These are phyloP conservation scores for Orthosia gothica DNA, from an alignment of 2,888 invertebrate species.

Conservation along the genomic window DNA sequence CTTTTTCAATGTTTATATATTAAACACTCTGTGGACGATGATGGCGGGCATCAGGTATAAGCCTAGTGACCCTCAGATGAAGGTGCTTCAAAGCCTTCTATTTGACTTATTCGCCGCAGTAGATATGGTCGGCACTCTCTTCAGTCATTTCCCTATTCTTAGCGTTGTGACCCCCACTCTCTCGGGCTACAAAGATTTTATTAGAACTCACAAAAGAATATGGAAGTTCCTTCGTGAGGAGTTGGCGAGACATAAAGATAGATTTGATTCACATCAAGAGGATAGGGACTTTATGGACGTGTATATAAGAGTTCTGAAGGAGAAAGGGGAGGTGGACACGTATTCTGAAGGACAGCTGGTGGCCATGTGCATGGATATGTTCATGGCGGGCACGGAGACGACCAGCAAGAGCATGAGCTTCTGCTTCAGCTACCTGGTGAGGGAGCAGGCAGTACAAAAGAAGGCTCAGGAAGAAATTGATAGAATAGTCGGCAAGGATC, in stretches of 20 bases:
- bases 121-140: constrained; percentile 96
- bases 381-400: constrained; percentile 97
- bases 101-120: constrained; percentile 94
- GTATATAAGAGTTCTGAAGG: constrained; percentile 93
- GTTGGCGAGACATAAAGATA: constrained; percentile 93
- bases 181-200: constrained; percentile 95
- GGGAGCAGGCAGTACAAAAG: constrained; percentile 94
- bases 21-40: constrained; percentile 96
- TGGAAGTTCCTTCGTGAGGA: constrained; percentile 95
- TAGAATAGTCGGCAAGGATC: constrained; percentile 93
- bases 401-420: constrained; percentile 95
- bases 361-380: constrained; percentile 96
- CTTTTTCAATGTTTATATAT: constrained; percentile 94
- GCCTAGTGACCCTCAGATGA: constrained; percentile 93
- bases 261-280: constrained; percentile 90
- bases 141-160: constrained; percentile 95
- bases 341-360: constrained; percentile 94
- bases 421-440: constrained; percentile 94
- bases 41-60: constrained; percentile 95
- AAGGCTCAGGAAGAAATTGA: constrained; percentile 96
- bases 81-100: constrained; percentile 93
- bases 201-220: constrained; percentile 93
- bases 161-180: constrained; percentile 93
- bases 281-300: constrained; percentile 96
- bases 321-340: constrained; percentile 90